Conservation (phyloP, 2,113 vertebrate species). For the Pelmatolapia mariae region DNA sequence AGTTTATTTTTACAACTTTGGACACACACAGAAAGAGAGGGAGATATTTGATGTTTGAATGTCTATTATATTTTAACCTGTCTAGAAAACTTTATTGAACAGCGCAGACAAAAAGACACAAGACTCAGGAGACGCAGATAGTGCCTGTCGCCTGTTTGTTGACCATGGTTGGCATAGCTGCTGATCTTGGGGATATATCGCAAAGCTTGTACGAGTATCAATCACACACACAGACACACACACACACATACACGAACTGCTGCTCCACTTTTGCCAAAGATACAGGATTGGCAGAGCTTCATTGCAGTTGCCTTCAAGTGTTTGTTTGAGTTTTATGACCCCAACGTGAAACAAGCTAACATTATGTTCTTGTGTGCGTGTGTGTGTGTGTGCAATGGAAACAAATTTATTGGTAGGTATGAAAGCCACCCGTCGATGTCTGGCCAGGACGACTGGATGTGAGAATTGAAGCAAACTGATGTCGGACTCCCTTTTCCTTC, state of each 20-base stretch:
- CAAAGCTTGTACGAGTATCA: background rate
- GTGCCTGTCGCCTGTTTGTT: slow-evolving; percentile 24
- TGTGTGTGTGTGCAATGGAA: background rate
- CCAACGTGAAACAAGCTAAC: slow-evolving; percentile 6
- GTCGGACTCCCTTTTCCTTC: background rate
- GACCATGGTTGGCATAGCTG: background rate
- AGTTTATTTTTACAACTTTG: slow-evolving; percentile 18
- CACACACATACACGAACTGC: background rate
- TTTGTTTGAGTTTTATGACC: slow-evolving; percentile 21
- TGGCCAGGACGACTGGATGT: background rate
- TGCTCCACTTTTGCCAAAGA: background rate
- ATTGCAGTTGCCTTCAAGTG: background rate
- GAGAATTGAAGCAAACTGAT: background rate
- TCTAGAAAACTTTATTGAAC: background rate
- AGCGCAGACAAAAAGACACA: background rate
- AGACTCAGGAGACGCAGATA: background rate
- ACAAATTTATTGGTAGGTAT: slow-evolving; percentile 12
- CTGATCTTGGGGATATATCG: slow-evolving; percentile 8
- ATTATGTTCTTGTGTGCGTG: background rate
- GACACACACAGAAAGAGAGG: background rate
- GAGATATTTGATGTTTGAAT: background rate
- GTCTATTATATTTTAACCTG: background rate
- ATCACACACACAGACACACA: background rate
- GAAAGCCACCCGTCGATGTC: slow-evolving; percentile 7
- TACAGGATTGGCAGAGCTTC: slow-evolving; percentile 2